phyloP scores from a whole-genome alignment of 2,888 invertebrate species.

The Trilocha varians region DNA sequence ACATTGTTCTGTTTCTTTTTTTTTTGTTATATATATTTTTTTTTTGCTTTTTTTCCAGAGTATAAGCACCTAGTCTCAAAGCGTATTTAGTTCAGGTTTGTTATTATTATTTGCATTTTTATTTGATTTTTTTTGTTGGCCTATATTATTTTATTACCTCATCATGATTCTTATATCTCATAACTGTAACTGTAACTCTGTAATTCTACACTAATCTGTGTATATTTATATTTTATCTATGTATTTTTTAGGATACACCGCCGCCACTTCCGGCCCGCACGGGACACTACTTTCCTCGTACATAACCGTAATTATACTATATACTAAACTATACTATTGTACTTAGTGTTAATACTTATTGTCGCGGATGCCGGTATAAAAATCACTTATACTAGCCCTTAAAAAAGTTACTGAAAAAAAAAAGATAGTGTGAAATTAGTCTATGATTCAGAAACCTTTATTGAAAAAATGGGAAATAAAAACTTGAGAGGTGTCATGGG shows the following conservation, averaged over 20 bases:
- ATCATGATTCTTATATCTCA: not conserved
- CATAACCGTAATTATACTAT: slow-evolving; percentile 36
- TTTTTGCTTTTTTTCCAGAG: slow-evolving; percentile 41
- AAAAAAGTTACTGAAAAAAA: not conserved
- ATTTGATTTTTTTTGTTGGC: slow-evolving; percentile 26
- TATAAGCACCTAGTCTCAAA: slow-evolving; percentile 51
- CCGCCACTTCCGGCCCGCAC: slow-evolving; percentile 66
- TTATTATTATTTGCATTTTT: slow-evolving; percentile 45
- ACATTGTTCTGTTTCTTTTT: slow-evolving; percentile 5
- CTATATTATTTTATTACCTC: slow-evolving; percentile 6
- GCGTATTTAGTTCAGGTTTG: slow-evolving; percentile 49
- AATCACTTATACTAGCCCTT: not conserved
- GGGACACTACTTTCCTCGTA: slow-evolving; percentile 61
- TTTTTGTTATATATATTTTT: slow-evolving; percentile 7
- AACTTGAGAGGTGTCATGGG: too few species aligned
- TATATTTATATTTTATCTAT: too few species aligned
- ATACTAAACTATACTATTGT: slow-evolving; percentile 4
- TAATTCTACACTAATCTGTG: too few species aligned
- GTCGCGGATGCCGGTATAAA: too few species aligned
- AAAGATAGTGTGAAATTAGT: too few species aligned
- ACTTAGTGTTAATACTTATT: not conserved
- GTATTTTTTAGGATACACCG: slow-evolving; percentile 50
- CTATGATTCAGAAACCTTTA: too few species aligned
- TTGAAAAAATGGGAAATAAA: too few species aligned
- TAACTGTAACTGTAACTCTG: not conserved